These are phyloP conservation scores for Drosophila virilis DNA, from an alignment of 1,140 invertebrate species.

Conservation along the genomic window DNA sequence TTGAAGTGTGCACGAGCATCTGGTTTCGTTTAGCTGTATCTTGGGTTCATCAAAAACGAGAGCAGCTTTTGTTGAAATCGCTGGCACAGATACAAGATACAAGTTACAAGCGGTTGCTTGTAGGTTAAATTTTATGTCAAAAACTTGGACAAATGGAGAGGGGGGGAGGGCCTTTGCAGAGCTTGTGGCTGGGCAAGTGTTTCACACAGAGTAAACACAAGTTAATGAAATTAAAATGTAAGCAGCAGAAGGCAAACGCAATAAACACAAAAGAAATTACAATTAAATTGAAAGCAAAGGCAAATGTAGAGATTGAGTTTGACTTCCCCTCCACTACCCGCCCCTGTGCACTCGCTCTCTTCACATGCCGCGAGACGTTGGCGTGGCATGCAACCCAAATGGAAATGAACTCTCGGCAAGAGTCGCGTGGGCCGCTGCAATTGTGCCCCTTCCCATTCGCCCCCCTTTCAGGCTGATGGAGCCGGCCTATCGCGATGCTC, in stretches of 20 bases:
- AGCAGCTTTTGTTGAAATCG: constrained; percentile 63
- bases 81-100: constrained; percentile 23
- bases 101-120: constrained; percentile 37
- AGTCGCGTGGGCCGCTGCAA: constrained; percentile 59
- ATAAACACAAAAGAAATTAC: constrained; percentile 82
- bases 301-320: constrained; percentile 43
- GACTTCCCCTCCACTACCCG: constrained; percentile 11
- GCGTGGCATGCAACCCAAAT: constrained; percentile 74
- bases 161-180: not conserved
- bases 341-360: not conserved
- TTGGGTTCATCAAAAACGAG: constrained; percentile 59
- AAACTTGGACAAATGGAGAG: constrained; percentile 17
- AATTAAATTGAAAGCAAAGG: constrained; percentile 76
- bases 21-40: constrained; percentile 57
- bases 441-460: not conserved
- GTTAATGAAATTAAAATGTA: constrained; percentile 82
- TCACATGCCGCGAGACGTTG: constrained; percentile 1
- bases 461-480: constrained; percentile 7
- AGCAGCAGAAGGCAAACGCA: constrained; percentile 73
- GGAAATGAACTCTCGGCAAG: constrained; percentile 68
- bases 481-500: constrained; percentile 68
- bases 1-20: constrained; percentile 40
- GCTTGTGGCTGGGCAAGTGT: constrained; percentile 59
- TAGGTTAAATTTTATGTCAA: constrained; percentile 68
- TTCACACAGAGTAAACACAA: constrained; percentile 77